Evolutionary conservation across 1,140 invertebrate genomes (phyloP).

Genomic region (Tetraneura akinire): DNA sequence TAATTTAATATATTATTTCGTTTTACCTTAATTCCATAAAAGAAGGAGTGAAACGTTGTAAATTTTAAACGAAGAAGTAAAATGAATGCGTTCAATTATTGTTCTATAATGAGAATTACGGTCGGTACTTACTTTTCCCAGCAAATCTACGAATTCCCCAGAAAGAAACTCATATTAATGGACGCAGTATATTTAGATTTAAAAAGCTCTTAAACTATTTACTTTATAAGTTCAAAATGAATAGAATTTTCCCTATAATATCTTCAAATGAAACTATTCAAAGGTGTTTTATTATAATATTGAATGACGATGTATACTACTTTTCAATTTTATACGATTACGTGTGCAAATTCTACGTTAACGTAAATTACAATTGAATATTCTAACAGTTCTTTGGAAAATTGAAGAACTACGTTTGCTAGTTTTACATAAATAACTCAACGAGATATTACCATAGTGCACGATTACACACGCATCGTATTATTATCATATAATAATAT

Average conservation of each 20-base stretch:
- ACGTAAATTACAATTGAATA: conserved; percentile 33
- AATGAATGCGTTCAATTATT: conserved; percentile 2
- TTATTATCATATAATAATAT: too few species aligned
- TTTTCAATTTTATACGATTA: conserved; percentile 16
- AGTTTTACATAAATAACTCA: conserved; percentile 36
- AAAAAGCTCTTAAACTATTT: neutral
- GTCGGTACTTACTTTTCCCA: neutral
- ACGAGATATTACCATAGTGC: conserved; percentile 8
- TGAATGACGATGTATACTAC: neutral
- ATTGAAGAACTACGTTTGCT: conserved; percentile 21
- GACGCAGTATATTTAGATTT: conserved; percentile 3
- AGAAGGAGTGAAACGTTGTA: neutral
- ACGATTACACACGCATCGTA: neutral
- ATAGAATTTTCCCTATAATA: neutral
- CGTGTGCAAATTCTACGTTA: neutral
- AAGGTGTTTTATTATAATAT: neutral
- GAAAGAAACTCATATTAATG: neutral
- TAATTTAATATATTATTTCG: too few species aligned
- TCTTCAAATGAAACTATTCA: conserved; percentile 10
- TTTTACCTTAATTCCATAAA: too few species aligned
- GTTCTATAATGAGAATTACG: neutral
- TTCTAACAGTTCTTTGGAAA: conserved; percentile 24
- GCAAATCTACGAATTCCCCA: neutral
- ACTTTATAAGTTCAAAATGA: conserved; percentile 8
- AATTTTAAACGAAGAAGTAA: neutral